These are phyloP conservation scores for Phocides pigmalion DNA, from an alignment of 1,140 invertebrate genomes.

Conservation along the genomic window DNA sequence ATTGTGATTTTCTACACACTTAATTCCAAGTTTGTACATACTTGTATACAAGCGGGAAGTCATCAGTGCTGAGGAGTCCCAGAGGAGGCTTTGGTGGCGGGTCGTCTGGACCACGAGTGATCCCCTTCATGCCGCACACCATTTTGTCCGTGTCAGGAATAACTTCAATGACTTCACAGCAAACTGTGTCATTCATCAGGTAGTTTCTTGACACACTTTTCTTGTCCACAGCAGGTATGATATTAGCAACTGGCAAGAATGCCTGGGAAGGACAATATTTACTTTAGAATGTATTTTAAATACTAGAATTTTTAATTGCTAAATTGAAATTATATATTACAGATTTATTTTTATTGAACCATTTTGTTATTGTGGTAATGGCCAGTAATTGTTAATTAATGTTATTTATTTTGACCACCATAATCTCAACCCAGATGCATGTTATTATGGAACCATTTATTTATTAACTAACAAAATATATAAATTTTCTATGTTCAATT, in stretches of 20 bases:
- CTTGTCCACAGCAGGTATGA: conserved; percentile 91
- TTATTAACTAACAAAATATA: too few relatives aligned
- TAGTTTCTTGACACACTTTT: conserved; percentile 91
- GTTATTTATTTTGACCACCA: too few relatives aligned
- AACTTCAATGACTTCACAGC: conserved; percentile 94
- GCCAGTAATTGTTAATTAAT: too few relatives aligned
- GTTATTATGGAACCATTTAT: too few relatives aligned
- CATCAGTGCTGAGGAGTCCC: conserved; percentile 92
- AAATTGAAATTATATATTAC: too few relatives aligned
- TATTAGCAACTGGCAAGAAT: conserved; percentile 87
- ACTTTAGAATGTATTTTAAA: too few relatives aligned
- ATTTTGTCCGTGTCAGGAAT: conserved; percentile 94
- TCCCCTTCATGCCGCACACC: conserved; percentile 93
- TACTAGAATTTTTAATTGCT: too few relatives aligned
- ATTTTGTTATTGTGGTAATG: too few relatives aligned
- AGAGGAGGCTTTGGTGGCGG: conserved; percentile 88
- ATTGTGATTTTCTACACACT: conserved; percentile 39
- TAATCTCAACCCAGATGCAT: too few relatives aligned
- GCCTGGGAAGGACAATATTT: conserved; percentile 83
- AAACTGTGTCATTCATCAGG: conserved; percentile 92
- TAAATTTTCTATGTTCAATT: too few relatives aligned
- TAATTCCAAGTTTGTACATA: conserved; percentile 83
- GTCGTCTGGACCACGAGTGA: conserved; percentile 86
- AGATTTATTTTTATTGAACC: too few relatives aligned
- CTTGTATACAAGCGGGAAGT: conserved; percentile 94